These are phyloP conservation scores for Atta cephalotes DNA, from an alignment of 1,140 invertebrate genomes.

Conservation along the genomic window DNA sequence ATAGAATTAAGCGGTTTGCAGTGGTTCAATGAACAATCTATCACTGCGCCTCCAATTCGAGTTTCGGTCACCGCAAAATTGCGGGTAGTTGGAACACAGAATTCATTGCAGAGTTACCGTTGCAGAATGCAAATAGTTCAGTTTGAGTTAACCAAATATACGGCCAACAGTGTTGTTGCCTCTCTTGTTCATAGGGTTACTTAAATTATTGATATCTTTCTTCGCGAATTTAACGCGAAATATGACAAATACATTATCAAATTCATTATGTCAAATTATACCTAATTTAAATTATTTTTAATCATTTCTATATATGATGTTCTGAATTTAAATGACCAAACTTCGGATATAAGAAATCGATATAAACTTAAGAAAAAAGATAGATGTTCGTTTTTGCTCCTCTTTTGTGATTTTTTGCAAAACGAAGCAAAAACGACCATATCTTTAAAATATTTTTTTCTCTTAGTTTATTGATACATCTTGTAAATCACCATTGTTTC, in stretches of 20 bases:
- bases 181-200: conserved; percentile 4
- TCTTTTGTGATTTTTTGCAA: too few species aligned
- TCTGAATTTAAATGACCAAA: too few species aligned
- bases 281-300: too few species aligned
- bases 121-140: conserved; percentile 46
- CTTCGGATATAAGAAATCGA: too few species aligned
- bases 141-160: conserved; percentile 34
- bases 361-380: too few species aligned
- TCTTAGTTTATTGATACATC: too few species aligned
- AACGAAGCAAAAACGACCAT: too few species aligned
- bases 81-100: conserved; percentile 30
- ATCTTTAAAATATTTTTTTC: too few species aligned
- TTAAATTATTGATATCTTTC: conserved; percentile 23
- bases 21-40: conserved; percentile 53
- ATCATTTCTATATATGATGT: too few species aligned
- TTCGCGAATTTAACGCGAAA: conserved; percentile 32
- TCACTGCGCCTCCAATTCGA: conserved; percentile 51
- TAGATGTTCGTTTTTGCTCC: too few species aligned
- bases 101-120: conserved; percentile 39
- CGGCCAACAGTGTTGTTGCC: neutral
- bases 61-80: conserved; percentile 47
- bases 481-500: too few species aligned
- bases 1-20: conserved; percentile 58
- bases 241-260: neutral
- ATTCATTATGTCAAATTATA: too few species aligned